These are phyloP conservation scores for Mythimna loreyi DNA, from an alignment of 2,888 invertebrate genomes.

Conservation along the genomic window DNA sequence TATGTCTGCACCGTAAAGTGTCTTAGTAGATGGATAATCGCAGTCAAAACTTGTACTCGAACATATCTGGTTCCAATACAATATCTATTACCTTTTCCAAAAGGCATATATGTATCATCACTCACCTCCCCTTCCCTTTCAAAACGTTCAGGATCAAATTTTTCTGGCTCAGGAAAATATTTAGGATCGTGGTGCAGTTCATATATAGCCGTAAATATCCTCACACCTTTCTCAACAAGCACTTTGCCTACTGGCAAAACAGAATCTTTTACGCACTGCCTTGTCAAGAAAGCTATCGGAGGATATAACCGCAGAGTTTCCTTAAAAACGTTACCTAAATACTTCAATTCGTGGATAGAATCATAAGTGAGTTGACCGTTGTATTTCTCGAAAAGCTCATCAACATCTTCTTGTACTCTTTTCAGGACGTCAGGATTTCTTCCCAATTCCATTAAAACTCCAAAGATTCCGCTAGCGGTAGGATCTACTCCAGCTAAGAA, in stretches of 20 bases:
- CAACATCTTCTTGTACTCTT: slow-evolving; percentile 57
- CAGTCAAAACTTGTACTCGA: slow-evolving; percentile 71
- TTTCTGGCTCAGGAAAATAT: slow-evolving; percentile 82
- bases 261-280: slow-evolving; percentile 72
- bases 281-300: slow-evolving; percentile 72
- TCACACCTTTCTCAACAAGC: slow-evolving; percentile 74
- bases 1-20: slow-evolving; percentile 69
- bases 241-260: slow-evolving; percentile 78
- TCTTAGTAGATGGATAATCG: slow-evolving; percentile 70
- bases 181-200: slow-evolving; percentile 83
- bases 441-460: slow-evolving; percentile 74
- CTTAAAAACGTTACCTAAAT: slow-evolving; percentile 74
- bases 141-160: slow-evolving; percentile 84
- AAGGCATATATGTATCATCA: slow-evolving; percentile 80
- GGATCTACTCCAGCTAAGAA: slow-evolving; percentile 79
- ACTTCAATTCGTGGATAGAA: slow-evolving; percentile 71
- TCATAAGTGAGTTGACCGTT: slow-evolving; percentile 55
- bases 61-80: slow-evolving; percentile 83
- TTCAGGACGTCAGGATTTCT: slow-evolving; percentile 71
- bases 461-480: slow-evolving; percentile 64
- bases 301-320: slow-evolving; percentile 77
- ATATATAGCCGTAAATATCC: slow-evolving; percentile 74
- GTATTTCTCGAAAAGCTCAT: slow-evolving; percentile 50
- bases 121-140: slow-evolving; percentile 65
- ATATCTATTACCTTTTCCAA: slow-evolving; percentile 83